These are phyloP conservation scores for Mamestra brassicae DNA, from an alignment of 2,888 invertebrate species.

Conservation along the genomic window DNA sequence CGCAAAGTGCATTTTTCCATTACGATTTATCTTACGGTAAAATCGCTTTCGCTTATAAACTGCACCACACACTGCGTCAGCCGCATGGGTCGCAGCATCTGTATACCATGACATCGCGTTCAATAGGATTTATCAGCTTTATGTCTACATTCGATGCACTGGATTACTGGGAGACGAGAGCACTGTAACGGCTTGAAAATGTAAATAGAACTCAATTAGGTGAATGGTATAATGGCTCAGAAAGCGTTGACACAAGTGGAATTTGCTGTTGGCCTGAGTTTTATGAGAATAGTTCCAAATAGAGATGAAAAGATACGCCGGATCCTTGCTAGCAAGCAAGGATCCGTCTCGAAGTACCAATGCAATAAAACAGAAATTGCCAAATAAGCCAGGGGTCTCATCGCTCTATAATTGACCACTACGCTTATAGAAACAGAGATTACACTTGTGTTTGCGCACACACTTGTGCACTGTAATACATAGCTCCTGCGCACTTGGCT, in stretches of 20 bases:
- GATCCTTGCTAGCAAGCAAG: neutral
- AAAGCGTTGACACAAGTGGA: neutral
- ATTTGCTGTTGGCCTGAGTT: neutral
- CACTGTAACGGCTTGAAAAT: conserved; percentile 24
- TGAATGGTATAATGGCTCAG: neutral
- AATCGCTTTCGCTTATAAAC: conserved; percentile 11
- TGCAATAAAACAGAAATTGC: no score
- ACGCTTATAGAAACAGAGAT: no score
- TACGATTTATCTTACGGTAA: neutral
- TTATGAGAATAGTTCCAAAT: neutral
- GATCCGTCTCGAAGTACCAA: no score
- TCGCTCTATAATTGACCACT: no score
- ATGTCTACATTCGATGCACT: conserved; percentile 29
- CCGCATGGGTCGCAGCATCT: conserved; percentile 49
- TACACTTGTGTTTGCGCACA: no score
- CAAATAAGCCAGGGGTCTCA: no score
- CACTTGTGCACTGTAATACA: no score
- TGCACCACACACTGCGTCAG: conserved; percentile 42
- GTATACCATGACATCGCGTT: conserved; percentile 49
- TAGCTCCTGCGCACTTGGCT: no score
- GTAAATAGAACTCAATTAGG: conserved; percentile 31
- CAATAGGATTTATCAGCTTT: conserved; percentile 63
- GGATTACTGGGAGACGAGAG: conserved; percentile 34
- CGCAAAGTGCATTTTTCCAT: neutral
- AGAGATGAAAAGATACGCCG: neutral